Evolutionary conservation across 2,797 vertebrate species (phyloP), one percentile per base, ranked within the genome.

Genomic region (Sebastes trivittatus): DNA sequence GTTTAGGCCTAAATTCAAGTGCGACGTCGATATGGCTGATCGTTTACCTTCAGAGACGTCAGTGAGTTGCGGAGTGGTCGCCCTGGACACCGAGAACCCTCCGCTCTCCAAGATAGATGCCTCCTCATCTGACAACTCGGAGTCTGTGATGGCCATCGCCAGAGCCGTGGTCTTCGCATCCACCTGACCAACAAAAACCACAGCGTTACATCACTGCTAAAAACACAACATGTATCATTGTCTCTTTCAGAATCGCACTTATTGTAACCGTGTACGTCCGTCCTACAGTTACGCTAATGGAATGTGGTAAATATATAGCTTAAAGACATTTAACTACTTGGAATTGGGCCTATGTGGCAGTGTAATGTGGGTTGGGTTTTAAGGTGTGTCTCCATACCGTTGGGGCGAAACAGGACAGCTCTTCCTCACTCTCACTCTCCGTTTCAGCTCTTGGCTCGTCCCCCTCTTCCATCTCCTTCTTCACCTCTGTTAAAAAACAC

Each of bases 81-180:
- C 98, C 92, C 98, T 95, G 83, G 98, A 99, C 71, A 99, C 97
- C 0, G 98, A 98, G 92, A 99, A 99, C 4, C 98, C 98, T 1
- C 98, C 98, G 0, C 98, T 99, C 91, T 99, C 98, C 91, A 99
- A 89, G 83, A 99, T 99, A 72, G 98, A 99, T 4, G 97, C 98
- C 85, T 99, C 98, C 77, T 99, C 98, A 46, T 99, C 98, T 0
- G 98, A 99, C 59, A 99, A 83, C 93, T 99, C 98, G 0, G 98
- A 99, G 95, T 99, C 98, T 1, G 98, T 99, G 92, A 99, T 99
- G 84, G 98, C 98, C 95, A 99, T 96, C 1, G 98, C 98, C 94
- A 99, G 87, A 1, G 98, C 98, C 2, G 98, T 98, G 69, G 98
- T 98, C 93, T 97, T 99, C 85, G 97, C 97, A 77, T 99, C 98